Conservation (phyloP, 2,888 invertebrate genomes). For the Chrysomela aeneicollis region DNA sequence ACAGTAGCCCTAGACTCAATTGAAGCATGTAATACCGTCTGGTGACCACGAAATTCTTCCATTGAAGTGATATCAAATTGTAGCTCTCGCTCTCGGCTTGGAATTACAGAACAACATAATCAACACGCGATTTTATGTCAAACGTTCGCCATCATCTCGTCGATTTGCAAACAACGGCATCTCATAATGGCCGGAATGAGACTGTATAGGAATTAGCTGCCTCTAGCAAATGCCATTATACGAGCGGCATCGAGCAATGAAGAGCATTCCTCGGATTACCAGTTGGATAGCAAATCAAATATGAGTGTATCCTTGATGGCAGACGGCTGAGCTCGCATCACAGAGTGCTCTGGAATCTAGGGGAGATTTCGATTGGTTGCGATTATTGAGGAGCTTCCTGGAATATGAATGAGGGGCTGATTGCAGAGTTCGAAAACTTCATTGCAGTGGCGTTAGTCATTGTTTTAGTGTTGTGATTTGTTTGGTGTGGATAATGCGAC, state of each 20-base stretch:
- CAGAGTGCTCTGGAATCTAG: neutral
- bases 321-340: neutral
- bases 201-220: neutral
- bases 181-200: neutral
- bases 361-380: no score
- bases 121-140: neutral
- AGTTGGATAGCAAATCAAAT: neutral
- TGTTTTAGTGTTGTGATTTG: no score
- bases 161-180: neutral
- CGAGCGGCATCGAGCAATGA: neutral
- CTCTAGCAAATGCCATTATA: neutral
- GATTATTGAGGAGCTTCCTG: no score
- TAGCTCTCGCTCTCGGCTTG: no score
- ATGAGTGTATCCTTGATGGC: neutral
- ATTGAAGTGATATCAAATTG: no score
- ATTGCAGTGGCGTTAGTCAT: no score
- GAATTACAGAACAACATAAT: neutral
- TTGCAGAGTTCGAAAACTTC: no score
- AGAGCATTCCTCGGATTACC: neutral
- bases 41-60: no score
- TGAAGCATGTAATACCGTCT: no score
- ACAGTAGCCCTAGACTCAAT: no score
- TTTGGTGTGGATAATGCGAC: no score
- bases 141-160: neutral
- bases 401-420: no score